Conservation (phyloP, 2,797 vertebrate genomes). For the Pantherophis vulpinus region DNA sequence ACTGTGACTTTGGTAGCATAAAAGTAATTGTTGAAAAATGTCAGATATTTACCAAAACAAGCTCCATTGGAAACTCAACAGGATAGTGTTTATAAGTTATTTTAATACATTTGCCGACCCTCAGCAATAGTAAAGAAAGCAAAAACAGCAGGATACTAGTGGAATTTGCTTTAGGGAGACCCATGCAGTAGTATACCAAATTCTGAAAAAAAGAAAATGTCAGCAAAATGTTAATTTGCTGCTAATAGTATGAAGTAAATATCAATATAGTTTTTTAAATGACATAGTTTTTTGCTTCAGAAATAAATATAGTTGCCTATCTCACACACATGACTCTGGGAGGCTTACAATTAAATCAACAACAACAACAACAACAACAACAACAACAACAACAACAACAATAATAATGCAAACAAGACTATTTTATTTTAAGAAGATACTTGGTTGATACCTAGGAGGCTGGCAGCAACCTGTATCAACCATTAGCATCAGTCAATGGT, state of each 20-base stretch:
- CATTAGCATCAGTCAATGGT: too few species aligned
- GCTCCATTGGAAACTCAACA: conserved; percentile 68
- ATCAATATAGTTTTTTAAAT: neutral
- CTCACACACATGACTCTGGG: neutral
- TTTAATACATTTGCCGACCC: conserved; percentile 55
- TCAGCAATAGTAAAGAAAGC: conserved; percentile 46
- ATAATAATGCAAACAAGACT: too few species aligned
- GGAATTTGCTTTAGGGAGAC: conserved; percentile 66
- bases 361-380: neutral
- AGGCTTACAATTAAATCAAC: neutral
- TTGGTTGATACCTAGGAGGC: too few species aligned
- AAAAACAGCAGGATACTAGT: conserved; percentile 69
- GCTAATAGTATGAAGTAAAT: neutral
- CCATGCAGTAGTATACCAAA: conserved; percentile 59
- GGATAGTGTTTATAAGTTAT: conserved; percentile 58
- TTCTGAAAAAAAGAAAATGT: conserved; percentile 64
- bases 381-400: too few species aligned
- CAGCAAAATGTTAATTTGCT: neutral
- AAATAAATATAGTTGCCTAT: neutral
- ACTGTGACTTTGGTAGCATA: neutral
- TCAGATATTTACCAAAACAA: conserved; percentile 64
- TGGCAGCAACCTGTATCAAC: too few species aligned
- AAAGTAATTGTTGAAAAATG: neutral
- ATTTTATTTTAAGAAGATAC: too few species aligned
- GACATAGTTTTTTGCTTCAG: neutral